Evolutionary conservation across 2,113 vertebrate genomes (phyloP).

Genomic region (Megaleporinus macrocephalus): DNA sequence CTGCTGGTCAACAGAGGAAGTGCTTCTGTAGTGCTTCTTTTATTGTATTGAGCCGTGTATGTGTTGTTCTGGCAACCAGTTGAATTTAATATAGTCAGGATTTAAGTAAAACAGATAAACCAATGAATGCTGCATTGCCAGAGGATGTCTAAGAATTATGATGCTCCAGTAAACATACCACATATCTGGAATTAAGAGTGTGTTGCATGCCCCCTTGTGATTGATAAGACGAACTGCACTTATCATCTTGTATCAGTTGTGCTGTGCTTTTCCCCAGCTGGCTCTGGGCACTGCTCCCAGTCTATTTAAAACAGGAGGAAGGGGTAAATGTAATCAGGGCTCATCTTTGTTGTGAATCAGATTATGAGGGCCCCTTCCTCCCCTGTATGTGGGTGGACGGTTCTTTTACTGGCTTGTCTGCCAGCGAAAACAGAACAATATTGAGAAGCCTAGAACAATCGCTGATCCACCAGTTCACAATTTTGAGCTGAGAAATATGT

Average conservation of each 20-base stretch:
- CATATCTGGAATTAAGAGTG: neutral
- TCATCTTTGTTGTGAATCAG: constrained; percentile 63
- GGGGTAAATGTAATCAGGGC: constrained; percentile 62
- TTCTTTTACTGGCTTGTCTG: constrained; percentile 55
- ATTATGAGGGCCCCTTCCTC: constrained; percentile 59
- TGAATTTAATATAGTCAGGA: neutral
- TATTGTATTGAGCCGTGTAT: neutral
- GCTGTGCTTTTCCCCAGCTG: constrained; percentile 56
- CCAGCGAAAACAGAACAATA: constrained; percentile 48
- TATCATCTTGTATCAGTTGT: constrained; percentile 41
- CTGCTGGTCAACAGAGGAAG: neutral
- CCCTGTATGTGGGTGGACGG: constrained; percentile 58
- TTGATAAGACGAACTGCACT: constrained; percentile 34
- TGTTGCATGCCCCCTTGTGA: constrained; percentile 55
- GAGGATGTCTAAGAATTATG: neutral
- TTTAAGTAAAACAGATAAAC: neutral
- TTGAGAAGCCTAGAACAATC: constrained; percentile 53
- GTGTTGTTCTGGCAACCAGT: neutral
- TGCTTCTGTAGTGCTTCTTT: neutral
- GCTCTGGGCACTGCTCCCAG: constrained; percentile 63
- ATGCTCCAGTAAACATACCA: neutral
- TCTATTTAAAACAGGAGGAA: constrained; percentile 60
- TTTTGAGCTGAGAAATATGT: constrained; percentile 39
- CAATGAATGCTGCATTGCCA: neutral
- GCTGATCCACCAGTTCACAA: constrained; percentile 22